phyloP scores from a whole-genome alignment of 2,888 invertebrate species.

The Podabrus alpinus region DNA sequence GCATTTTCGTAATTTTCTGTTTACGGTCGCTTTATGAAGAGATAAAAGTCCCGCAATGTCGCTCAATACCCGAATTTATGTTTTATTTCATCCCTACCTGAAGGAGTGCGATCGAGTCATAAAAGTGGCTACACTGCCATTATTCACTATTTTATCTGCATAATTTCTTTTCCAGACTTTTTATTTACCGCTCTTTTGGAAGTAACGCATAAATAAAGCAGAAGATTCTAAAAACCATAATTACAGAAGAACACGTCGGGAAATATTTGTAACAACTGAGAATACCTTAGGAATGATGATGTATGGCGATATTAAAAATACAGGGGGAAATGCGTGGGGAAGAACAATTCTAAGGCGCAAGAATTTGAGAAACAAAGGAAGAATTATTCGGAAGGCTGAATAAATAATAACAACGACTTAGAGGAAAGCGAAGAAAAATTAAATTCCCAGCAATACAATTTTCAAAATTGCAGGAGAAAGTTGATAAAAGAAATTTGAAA shows the following conservation, averaged over 20 bases:
- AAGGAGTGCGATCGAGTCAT: background rate
- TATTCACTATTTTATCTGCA: background rate
- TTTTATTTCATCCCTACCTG: background rate
- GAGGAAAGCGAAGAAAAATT: background rate
- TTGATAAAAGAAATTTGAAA: background rate
- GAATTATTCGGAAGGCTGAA: background rate
- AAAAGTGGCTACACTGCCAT: background rate
- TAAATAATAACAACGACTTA: background rate
- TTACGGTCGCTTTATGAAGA: background rate
- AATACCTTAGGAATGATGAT: background rate
- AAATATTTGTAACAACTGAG: background rate
- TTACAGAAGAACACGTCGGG: background rate
- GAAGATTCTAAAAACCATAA: background rate
- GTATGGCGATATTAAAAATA: background rate
- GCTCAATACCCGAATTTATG: background rate
- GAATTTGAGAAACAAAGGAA: background rate
- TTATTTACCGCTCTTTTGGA: background rate
- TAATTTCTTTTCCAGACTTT: background rate
- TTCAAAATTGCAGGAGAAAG: background rate
- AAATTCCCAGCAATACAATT: background rate
- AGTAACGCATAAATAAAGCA: background rate
- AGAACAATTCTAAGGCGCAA: background rate
- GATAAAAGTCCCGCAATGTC: background rate
- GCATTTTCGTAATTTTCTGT: background rate
- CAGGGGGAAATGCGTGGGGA: background rate